phyloP scores from a whole-genome alignment of 2,888 invertebrate genomes.

The Polymixis lichenea region DNA sequence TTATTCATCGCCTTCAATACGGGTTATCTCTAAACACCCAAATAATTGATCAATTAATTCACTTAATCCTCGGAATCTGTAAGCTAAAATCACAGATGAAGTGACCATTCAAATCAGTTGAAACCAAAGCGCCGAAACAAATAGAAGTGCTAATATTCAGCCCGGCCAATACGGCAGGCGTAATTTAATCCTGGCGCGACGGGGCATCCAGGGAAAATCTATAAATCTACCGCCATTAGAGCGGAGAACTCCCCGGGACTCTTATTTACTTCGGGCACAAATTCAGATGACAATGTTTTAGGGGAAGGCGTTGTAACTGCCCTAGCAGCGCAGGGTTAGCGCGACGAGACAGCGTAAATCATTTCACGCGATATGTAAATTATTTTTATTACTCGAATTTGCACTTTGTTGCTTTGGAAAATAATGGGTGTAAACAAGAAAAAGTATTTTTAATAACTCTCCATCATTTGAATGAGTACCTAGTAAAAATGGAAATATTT shows the following conservation, averaged over 20 bases:
- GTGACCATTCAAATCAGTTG: conserved; percentile 83
- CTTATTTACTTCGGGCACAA: conserved; percentile 91
- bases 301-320: conserved; percentile 89
- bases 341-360: conserved; percentile 69
- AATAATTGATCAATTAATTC: conserved; percentile 40
- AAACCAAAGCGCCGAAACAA: conserved; percentile 84
- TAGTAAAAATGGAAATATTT: conserved; percentile 12
- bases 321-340: conserved; percentile 83
- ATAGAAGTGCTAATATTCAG: conserved; percentile 88
- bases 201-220: conserved; percentile 89
- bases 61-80: conserved; percentile 37
- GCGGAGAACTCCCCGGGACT: conserved; percentile 87
- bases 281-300: conserved; percentile 91
- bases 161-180: conserved; percentile 88
- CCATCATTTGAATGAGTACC: conserved; percentile 39
- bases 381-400: conserved; percentile 65
- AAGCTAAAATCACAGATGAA: conserved; percentile 71
- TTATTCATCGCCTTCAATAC: not conserved
- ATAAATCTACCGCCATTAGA: conserved; percentile 91
- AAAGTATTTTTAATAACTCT: conserved; percentile 56
- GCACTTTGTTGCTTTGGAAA: conserved; percentile 56
- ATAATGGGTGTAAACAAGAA: conserved; percentile 53
- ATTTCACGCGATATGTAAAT: conserved; percentile 62
- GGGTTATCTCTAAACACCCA: conserved; percentile 35
- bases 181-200: conserved; percentile 89